Evolutionary conservation across 2,888 invertebrate genomes (phyloP).

Genomic region (Phalangium opilio): DNA sequence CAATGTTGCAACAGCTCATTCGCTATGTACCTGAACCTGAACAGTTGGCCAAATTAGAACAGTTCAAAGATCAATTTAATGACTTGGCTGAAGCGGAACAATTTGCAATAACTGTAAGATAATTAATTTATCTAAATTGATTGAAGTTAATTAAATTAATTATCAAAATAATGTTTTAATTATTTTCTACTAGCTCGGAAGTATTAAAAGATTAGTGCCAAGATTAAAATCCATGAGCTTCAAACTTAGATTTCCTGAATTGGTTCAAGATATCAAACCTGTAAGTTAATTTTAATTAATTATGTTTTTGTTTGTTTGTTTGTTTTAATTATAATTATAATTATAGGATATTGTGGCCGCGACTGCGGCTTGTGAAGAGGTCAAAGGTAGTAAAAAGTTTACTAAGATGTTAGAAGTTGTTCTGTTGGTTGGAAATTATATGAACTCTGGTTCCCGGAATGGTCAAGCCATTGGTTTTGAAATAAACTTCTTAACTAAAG

Average conservation of each 20-base stretch:
- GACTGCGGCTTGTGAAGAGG: slow-evolving; percentile 88
- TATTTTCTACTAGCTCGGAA: slow-evolving; percentile 46
- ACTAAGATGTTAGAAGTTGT: slow-evolving; percentile 75
- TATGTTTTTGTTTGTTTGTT: background rate
- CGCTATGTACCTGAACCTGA: slow-evolving; percentile 83
- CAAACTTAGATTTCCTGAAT: slow-evolving; percentile 68
- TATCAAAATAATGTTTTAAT: slow-evolving; percentile 5
- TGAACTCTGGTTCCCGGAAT: slow-evolving; percentile 89
- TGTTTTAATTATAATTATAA: slow-evolving; percentile 1
- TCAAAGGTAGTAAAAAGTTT: slow-evolving; percentile 75
- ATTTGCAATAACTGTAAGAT: slow-evolving; percentile 72
- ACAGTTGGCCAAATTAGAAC: slow-evolving; percentile 65
- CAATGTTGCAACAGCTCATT: slow-evolving; percentile 73
- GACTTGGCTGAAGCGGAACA: slow-evolving; percentile 85
- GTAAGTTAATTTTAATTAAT: slow-evolving; percentile 38
- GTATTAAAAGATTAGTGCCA: slow-evolving; percentile 70
- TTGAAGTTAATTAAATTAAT: no score
- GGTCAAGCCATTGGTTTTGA: slow-evolving; percentile 92
- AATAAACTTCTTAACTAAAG: slow-evolving; percentile 86
- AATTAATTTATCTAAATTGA: no score
- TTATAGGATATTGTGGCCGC: slow-evolving; percentile 78
- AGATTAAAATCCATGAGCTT: slow-evolving; percentile 78
- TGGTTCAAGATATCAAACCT: slow-evolving; percentile 72
- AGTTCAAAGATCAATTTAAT: slow-evolving; percentile 56
- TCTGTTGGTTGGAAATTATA: slow-evolving; percentile 81